Percentiles rank a stretch among this genome's conserved stretches.
phyloP scores from a whole-genome alignment of 2,113 vertebrate species.

The Emydocephalus ijimae region DNA sequence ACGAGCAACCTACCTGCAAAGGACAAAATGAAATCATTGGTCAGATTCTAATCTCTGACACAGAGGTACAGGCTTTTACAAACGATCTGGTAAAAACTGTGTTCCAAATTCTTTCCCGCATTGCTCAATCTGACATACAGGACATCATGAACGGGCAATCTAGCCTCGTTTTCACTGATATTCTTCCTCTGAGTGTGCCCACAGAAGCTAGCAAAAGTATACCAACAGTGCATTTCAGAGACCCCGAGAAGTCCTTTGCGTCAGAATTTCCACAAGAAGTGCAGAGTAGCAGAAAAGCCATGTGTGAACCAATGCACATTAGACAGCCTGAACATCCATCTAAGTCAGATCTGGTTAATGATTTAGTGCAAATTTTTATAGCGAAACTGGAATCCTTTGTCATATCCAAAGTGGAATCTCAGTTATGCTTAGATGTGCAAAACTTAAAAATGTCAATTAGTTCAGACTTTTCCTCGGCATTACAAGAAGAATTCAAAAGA shows the following conservation, averaged over 20 bases:
- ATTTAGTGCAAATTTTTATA: neutral
- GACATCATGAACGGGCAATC: neutral
- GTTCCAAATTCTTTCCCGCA: neutral
- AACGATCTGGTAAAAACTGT: neutral
- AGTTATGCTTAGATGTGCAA: neutral
- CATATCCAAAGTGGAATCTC: constrained; percentile 9
- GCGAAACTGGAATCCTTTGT: constrained; percentile 7
- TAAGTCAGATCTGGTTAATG: neutral
- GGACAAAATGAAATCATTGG: neutral
- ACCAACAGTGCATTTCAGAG: neutral
- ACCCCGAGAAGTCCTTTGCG: neutral
- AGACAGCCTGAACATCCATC: neutral
- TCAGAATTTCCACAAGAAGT: neutral
- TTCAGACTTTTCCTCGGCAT: neutral
- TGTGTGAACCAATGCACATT: neutral
- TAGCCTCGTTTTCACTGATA: neutral
- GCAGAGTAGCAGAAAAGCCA: neutral
- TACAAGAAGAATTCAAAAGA: constrained; percentile 2
- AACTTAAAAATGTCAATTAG: neutral
- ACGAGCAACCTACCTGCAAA: neutral
- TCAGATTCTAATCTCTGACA: neutral
- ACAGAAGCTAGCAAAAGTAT: neutral
- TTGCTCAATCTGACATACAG: neutral
- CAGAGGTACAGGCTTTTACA: neutral
- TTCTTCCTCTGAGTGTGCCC: neutral